phyloP scores from a whole-genome alignment of 2,888 invertebrate genomes.

The Chrysolina americana region DNA sequence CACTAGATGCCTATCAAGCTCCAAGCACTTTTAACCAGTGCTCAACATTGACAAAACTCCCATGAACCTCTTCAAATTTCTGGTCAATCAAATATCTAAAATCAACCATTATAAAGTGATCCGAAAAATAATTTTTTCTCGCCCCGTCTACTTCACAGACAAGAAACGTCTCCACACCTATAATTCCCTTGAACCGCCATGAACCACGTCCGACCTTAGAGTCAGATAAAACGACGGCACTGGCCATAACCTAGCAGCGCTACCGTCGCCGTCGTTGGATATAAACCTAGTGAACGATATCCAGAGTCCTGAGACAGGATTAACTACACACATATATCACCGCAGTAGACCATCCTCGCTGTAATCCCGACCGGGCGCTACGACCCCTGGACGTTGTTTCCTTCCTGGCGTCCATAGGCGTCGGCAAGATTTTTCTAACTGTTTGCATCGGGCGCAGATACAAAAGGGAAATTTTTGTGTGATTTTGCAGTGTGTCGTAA shows the following conservation, averaged over 20 bases:
- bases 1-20: too few species aligned
- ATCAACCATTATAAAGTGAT: too few species aligned
- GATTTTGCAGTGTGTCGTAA: too few species aligned
- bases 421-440: neutral
- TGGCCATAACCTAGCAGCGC: constrained; percentile 16
- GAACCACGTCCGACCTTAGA: constrained; percentile 4
- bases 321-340: constrained; percentile 47
- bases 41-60: too few species aligned
- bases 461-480: too few species aligned
- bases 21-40: too few species aligned
- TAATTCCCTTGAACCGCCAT: neutral
- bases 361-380: constrained; percentile 37
- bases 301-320: constrained; percentile 43
- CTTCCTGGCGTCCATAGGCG: constrained; percentile 8
- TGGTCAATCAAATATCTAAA: too few species aligned
- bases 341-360: constrained; percentile 36
- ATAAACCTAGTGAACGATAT: constrained; percentile 41
- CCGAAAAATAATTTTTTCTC: too few species aligned
- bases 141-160: too few species aligned
- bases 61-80: too few species aligned
- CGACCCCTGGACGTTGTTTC: constrained; percentile 40
- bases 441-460: too few species aligned
- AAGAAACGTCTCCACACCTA: too few species aligned
- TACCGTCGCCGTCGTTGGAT: constrained; percentile 30
- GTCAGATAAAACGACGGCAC: constrained; percentile 5